Conservation (phyloP, 2,113 vertebrate species). For the Myrmecophaga tridactyla region DNA sequence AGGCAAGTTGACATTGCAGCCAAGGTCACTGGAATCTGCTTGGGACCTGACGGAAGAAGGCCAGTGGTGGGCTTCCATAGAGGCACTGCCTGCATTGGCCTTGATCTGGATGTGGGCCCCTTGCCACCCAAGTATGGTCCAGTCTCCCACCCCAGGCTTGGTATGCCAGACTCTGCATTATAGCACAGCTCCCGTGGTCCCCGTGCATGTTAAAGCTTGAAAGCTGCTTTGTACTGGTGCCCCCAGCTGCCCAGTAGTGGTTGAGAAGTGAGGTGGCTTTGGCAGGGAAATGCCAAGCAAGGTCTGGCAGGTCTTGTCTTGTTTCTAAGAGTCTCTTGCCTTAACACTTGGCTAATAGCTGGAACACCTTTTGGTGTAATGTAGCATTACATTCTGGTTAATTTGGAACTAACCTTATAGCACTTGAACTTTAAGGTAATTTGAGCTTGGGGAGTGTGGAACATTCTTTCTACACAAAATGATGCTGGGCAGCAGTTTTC, state of each 20-base stretch:
- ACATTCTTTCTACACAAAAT: background rate
- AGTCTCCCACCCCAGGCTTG: background rate
- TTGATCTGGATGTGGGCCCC: background rate
- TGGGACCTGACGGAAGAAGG: background rate
- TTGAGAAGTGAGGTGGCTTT: background rate
- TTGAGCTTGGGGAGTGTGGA: background rate
- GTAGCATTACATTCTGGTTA: background rate
- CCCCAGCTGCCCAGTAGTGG: background rate
- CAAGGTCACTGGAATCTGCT: background rate
- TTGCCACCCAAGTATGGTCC: background rate
- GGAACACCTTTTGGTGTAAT: background rate
- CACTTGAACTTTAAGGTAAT: background rate
- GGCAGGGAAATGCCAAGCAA: background rate
- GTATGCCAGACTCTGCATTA: background rate
- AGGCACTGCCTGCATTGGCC: accelerated
- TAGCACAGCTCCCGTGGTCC: background rate
- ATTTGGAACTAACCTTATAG: background rate
- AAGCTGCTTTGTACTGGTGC: background rate
- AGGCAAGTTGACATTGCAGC: background rate
- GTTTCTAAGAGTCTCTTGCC: background rate
- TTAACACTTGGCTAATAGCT: background rate
- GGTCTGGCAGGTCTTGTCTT: background rate
- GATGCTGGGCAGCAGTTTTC: background rate
- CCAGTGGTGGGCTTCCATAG: background rate
- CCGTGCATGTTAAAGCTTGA: background rate